Percentiles rank a stretch among this genome's conserved stretches.
phyloP scores from a whole-genome alignment of 1,140 invertebrate species.

The Nasonia vitripennis region DNA sequence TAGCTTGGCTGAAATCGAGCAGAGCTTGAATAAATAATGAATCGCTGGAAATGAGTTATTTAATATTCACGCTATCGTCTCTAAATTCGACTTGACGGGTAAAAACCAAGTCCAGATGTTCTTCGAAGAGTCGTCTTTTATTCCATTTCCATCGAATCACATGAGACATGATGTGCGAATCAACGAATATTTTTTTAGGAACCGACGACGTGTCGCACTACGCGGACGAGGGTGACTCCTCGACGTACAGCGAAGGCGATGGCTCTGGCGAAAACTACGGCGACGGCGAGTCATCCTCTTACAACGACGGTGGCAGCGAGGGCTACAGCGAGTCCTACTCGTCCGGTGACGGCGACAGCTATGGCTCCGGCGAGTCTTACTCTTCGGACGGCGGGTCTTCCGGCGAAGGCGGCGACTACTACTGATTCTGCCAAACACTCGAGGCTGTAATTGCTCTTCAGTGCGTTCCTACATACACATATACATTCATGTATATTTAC shows the following conservation, averaged over 20 bases:
- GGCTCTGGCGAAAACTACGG: slow-evolving; percentile 57
- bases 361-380: slow-evolving; percentile 45
- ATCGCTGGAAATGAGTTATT: no score
- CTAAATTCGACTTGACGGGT: no score
- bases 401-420: slow-evolving; percentile 54
- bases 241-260: slow-evolving; percentile 54
- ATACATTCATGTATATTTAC: background rate
- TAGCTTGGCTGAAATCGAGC: no score
- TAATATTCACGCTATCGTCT: no score
- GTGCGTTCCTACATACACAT: background rate
- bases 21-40: no score
- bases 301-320: slow-evolving; percentile 59
- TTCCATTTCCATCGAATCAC: no score
- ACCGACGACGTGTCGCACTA: slow-evolving; percentile 65
- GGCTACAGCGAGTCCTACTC: slow-evolving; percentile 62
- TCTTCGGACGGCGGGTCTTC: slow-evolving; percentile 17
- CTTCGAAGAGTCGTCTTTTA: background rate
- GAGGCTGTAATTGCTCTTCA: background rate
- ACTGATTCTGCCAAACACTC: slow-evolving; percentile 53
- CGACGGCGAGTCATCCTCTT: slow-evolving; percentile 57
- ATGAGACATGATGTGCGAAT: background rate
- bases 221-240: slow-evolving; percentile 57
- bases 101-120: no score
- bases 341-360: slow-evolving; percentile 54
- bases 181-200: slow-evolving; percentile 52